Evolutionary conservation across 2,113 vertebrate genomes (phyloP), one percentile per base, ranked within the genome.

Genomic region (Sturnus vulgaris): DNA sequence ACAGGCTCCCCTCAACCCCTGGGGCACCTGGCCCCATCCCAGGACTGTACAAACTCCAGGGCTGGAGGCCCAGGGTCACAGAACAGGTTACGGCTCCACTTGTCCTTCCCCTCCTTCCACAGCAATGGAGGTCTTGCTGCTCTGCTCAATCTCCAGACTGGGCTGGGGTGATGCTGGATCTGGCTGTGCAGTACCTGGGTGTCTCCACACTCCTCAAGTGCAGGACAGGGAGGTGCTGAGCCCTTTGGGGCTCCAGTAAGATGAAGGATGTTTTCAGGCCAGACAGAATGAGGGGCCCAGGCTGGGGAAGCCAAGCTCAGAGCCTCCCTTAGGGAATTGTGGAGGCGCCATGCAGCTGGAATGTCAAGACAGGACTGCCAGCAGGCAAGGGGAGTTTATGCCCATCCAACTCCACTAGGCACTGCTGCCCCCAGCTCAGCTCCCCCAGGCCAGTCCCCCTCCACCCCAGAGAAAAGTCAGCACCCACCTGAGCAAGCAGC

Each of bases 401-500:
- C 55, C 75, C 47, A 47, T 50, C 66, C 50, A 86, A 14, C 21
- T 57, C 53, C n/a, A 37, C 35, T 15, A 47, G 1, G 1, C 9
- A 47, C 40, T 61, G 23, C 57, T 61, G 23, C 20, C 10, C 16
- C 44, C 63, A 25, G 53, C 79, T 78, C 73, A 39, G 59, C 20
- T 20, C 20, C 49, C 61, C 42, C 52, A 61, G 31, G 27, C 31
- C 79, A 84, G 71, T 40, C 24, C 46, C 56, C 12, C 31, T 82
- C 44, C 12, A 1, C 66, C 71, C 59, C 5, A 4, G 52, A 53
- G 42, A 78, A 44, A 75, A 59, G 57, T 72, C 6, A 5, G 75
- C 93, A 97, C 93, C 96, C 94, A 97, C 96, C 93, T 97, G 93
- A 88, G 35, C 88, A 86, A 6, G 20, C 72, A 83, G 86, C 68